Percentiles rank a stretch among this genome's conserved stretches.
These are phyloP conservation scores for Thereva unica DNA, from an alignment of 2,888 invertebrate genomes.

Conservation along the genomic window DNA sequence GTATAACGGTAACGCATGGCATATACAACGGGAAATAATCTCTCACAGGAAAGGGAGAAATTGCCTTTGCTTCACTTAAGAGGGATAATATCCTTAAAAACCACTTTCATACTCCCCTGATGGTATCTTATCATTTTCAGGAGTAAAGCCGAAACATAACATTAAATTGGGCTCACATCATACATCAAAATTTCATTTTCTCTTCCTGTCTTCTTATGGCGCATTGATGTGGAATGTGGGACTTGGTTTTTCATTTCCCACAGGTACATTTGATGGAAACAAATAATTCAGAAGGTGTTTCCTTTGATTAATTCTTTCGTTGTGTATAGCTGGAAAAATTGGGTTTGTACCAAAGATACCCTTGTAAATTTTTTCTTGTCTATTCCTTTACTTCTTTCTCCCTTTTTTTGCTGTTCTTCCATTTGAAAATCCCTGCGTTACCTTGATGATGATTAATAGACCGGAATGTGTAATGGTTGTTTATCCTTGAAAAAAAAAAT, in stretches of 20 bases:
- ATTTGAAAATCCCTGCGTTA: slow-evolving; percentile 7
- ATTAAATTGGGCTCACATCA: slow-evolving; percentile 26
- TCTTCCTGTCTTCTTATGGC: slow-evolving; percentile 16
- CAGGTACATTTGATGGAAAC: slow-evolving; percentile 26
- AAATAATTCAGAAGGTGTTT: slow-evolving; percentile 32
- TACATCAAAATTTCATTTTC: slow-evolving; percentile 34
- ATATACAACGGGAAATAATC: too few relatives aligned
- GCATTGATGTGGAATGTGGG: slow-evolving; percentile 29
- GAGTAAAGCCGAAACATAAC: slow-evolving; percentile 1
- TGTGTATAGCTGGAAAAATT: background rate
- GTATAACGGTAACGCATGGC: too few relatives aligned
- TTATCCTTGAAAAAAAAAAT: slow-evolving; percentile 7
- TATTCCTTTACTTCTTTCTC: slow-evolving; percentile 1
- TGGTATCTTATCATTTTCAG: slow-evolving; percentile 24
- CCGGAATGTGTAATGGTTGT: slow-evolving; percentile 1
- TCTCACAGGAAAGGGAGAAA: too few relatives aligned
- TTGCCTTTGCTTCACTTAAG: slow-evolving; percentile 4
- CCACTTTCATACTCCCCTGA: slow-evolving; percentile 23
- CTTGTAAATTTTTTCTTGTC: too few relatives aligned
- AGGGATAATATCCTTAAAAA: slow-evolving; percentile 29
- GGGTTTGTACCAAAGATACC: too few relatives aligned
- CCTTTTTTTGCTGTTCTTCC: background rate
- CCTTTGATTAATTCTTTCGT: slow-evolving; percentile 23
- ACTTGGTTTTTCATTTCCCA: slow-evolving; percentile 29
- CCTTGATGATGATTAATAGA: slow-evolving; percentile 25